phyloP scores from a whole-genome alignment of 2,888 invertebrate genomes.

The Drosophila testacea region DNA sequence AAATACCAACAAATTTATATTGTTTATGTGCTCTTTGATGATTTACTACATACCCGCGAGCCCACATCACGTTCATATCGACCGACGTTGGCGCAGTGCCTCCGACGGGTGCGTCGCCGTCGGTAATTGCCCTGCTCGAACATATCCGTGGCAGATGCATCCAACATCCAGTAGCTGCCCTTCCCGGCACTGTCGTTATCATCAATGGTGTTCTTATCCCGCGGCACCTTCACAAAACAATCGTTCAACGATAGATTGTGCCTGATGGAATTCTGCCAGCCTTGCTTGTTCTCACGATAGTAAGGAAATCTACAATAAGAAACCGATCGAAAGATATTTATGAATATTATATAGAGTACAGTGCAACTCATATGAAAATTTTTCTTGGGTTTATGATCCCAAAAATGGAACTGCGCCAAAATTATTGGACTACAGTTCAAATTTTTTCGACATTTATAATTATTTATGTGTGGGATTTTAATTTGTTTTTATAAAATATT shows the following conservation, averaged over 20 bases:
- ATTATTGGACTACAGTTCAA: constrained; percentile 28
- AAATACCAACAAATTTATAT: background rate
- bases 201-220: constrained; percentile 84
- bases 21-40: constrained; percentile 3
- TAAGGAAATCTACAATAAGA: constrained; percentile 88
- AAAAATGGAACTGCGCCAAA: constrained; percentile 48
- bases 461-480: constrained; percentile 30
- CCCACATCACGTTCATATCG: constrained; percentile 68
- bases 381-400: constrained; percentile 31
- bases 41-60: constrained; percentile 50
- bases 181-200: constrained; percentile 87
- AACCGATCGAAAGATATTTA: background rate
- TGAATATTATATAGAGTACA: background rate
- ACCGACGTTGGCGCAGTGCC: constrained; percentile 80
- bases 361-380: background rate
- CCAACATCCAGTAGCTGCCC: constrained; percentile 93
- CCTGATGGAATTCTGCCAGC: constrained; percentile 93
- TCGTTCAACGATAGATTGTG: constrained; percentile 93
- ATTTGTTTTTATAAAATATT: constrained; percentile 43
- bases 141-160: constrained; percentile 93
- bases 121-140: constrained; percentile 95
- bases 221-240: constrained; percentile 91
- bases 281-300: constrained; percentile 93
- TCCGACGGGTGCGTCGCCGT: constrained; percentile 88
- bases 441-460: constrained; percentile 28